phyloP scores from a whole-genome alignment of 2,888 invertebrate species.

The Drosophila ezoana region DNA sequence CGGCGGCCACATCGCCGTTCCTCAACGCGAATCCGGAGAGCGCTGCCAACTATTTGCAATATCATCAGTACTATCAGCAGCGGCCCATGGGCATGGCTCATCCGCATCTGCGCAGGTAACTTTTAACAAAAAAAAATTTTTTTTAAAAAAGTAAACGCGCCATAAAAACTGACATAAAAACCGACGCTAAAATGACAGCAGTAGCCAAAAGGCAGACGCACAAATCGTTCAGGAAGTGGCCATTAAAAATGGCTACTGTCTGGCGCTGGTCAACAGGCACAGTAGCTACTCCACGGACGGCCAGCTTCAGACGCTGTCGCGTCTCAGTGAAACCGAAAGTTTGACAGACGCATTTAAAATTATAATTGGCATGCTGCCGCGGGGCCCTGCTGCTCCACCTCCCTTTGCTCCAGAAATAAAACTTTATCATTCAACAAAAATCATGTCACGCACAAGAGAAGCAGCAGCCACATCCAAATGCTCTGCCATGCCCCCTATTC shows the following conservation, averaged over 20 bases:
- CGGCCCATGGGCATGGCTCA: conserved; percentile 60
- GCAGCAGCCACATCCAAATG: conserved; percentile 4
- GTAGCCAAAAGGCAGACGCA: conserved; percentile 26
- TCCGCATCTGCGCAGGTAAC: conserved; percentile 64
- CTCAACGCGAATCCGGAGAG: conserved; percentile 51
- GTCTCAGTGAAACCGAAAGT: conserved; percentile 56
- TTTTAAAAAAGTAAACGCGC: conserved; percentile 6
- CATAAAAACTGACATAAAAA: conserved; percentile 50
- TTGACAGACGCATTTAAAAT: conserved; percentile 80
- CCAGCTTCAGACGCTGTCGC: neutral
- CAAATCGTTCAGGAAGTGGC: conserved; percentile 42
- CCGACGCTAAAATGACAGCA: conserved; percentile 39
- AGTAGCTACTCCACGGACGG: conserved; percentile 11
- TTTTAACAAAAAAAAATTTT: neutral
- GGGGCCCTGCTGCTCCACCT: conserved; percentile 8
- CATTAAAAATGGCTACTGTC: conserved; percentile 61
- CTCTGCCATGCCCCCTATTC: conserved; percentile 17
- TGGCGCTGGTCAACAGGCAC: conserved; percentile 22
- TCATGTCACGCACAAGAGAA: conserved; percentile 79
- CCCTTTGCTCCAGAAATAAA: conserved; percentile 42
- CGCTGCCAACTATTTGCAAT: conserved; percentile 68
- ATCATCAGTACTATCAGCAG: conserved; percentile 75
- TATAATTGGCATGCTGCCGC: conserved; percentile 80
- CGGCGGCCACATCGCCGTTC: conserved; percentile 70
- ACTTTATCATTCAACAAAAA: conserved; percentile 73